Percentiles rank a stretch among this genome's conserved stretches.
Evolutionary conservation across 2,888 invertebrate species (phyloP).

Genomic region (Cerceris rybyensis): DNA sequence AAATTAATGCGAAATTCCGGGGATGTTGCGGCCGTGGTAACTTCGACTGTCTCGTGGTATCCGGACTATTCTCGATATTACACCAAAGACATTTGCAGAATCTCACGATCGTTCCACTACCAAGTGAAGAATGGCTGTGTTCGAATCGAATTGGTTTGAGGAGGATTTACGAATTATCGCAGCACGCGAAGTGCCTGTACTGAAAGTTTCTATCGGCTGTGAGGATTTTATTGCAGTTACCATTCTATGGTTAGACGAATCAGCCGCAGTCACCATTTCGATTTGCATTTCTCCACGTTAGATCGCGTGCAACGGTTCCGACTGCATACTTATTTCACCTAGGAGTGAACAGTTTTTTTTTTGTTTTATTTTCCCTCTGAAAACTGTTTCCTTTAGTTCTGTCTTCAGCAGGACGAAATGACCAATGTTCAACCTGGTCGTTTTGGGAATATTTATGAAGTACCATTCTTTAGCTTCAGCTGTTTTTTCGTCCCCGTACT

Average conservation of each 20-base stretch:
- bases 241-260: conserved; percentile 46
- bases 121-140: conserved; percentile 21
- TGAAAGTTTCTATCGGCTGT: conserved; percentile 39
- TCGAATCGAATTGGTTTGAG: conserved; percentile 12
- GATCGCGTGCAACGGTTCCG: conserved; percentile 57
- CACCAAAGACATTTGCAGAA: conserved; percentile 37
- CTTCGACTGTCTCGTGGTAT: conserved; percentile 40
- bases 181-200: conserved; percentile 39
- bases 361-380: not conserved
- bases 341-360: conserved; percentile 42
- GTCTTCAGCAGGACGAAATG: conserved; percentile 39
- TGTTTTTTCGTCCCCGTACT: not conserved
- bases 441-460: conserved; percentile 47
- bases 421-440: conserved; percentile 49
- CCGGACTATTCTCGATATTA: conserved; percentile 35
- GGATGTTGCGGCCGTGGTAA: conserved; percentile 25
- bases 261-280: conserved; percentile 55
- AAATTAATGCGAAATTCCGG: conserved; percentile 43
- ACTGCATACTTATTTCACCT: conserved; percentile 49
- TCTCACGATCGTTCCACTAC: conserved; percentile 34
- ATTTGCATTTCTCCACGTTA: conserved; percentile 62
- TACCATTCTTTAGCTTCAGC: conserved; percentile 21
- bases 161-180: conserved; percentile 8
- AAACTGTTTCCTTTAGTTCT: conserved; percentile 40
- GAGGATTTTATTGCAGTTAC: conserved; percentile 38